Evolutionary conservation across 2,797 vertebrate species (phyloP), one percentile per base, ranked within the genome.

Genomic region (Mus minutoides): DNA sequence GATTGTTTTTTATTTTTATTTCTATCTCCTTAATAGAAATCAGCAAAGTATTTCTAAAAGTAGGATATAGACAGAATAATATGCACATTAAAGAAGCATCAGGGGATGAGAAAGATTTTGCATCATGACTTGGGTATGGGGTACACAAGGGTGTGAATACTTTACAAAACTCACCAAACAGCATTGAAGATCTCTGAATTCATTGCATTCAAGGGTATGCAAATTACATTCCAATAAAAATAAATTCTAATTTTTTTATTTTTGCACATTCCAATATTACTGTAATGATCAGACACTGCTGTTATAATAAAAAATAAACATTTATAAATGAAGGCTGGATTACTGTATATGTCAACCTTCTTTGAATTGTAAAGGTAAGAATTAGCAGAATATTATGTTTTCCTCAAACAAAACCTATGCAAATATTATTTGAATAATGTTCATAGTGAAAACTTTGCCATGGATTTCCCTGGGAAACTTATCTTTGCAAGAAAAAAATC

Each of bases 341-440:
- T 97, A 97, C 97, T 87, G 96, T 77, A 98, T 97, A 98, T 98
- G 97, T 98, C 97, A 98, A 94, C 94, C 89, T 94, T 97, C 97
- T 98, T 97, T 97, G 97, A 97, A 94, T 97, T 97, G 91, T 94
- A 98, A 98, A 98, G 96, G 92, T 97, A 97, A 97, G 97, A 98
- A 98, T 98, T 98, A 98, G 95, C 75, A 93, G 76, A 94, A 98
- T 98, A 98, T 97, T 97, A 98, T 98, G 96, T 96, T 97, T 90
- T 91, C 67, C 79, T 97, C 95, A 94, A 87, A 96, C 85, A 91
- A 96, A 97, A 86, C 97, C 97, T 97, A 62, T 89, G 97, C 95
- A 97, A 98, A 98, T 97, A 97, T 97, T 96, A 96, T 96, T 90
- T 90, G 78, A 96, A 97, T 91, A 97, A 77, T 91, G 64, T 94